Percentiles rank a stretch among this genome's conserved stretches.
phyloP scores from a whole-genome alignment of 2,113 vertebrate genomes.

The Centropus unirufus region DNA sequence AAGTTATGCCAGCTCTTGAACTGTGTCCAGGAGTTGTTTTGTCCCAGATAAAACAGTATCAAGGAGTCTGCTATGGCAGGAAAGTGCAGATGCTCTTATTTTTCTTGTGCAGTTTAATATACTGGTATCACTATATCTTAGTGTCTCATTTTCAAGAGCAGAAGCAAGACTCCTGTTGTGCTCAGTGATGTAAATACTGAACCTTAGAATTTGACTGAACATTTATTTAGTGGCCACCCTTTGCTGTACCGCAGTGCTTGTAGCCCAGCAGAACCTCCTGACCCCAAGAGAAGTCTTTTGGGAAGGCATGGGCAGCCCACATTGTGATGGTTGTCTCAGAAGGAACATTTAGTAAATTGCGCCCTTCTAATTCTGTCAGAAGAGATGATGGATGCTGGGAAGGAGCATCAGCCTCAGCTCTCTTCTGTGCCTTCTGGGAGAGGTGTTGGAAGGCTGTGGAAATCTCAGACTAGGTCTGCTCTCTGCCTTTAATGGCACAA shows the following conservation, averaged over 20 bases:
- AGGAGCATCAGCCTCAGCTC: neutral
- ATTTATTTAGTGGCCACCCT: neutral
- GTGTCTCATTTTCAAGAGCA: neutral
- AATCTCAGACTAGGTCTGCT: neutral
- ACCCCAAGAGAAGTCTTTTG: neutral
- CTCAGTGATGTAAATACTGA: neutral
- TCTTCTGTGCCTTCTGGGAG: neutral
- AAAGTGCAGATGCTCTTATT: neutral
- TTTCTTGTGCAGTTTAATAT: neutral
- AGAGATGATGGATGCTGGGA: neutral
- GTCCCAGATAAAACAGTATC: neutral
- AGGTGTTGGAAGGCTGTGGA: neutral
- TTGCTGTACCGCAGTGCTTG: neutral
- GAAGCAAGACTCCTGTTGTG: neutral
- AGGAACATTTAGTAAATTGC: neutral
- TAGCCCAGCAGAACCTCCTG: neutral
- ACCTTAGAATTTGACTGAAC: neutral
- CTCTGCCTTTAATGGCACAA: neutral
- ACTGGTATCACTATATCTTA: neutral
- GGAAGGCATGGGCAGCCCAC: neutral
- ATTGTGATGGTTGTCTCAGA: neutral
- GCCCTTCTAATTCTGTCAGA: neutral
- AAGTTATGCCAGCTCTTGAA: neutral
- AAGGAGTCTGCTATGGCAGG: neutral
- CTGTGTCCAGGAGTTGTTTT: neutral